Percentiles rank a stretch among this genome's conserved stretches.
Evolutionary conservation across 2,113 vertebrate species (phyloP).

Genomic region (Brienomyrus longianalis): DNA sequence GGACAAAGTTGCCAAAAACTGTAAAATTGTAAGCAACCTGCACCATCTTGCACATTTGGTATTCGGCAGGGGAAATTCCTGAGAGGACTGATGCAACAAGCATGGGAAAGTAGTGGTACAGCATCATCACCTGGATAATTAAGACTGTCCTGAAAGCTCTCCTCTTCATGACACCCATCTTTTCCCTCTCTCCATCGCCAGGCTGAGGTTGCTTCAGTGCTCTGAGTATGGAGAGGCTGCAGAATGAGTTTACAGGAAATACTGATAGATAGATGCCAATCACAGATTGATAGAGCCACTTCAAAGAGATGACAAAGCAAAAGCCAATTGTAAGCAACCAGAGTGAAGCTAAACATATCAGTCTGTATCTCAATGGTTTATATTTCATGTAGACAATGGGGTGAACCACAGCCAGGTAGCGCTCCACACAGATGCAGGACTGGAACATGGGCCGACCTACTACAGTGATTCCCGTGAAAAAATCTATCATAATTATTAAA

Average conservation of each 20-base stretch:
- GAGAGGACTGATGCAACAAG: background rate
- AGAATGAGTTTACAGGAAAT: background rate
- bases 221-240: conserved; percentile 10
- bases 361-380: background rate
- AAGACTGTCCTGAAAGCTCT: background rate
- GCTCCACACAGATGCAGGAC: conserved; percentile 5
- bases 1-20: background rate
- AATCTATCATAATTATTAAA: background rate
- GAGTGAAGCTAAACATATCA: background rate
- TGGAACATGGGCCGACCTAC: background rate
- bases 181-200: background rate
- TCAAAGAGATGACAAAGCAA: background rate
- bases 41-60: background rate
- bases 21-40: background rate
- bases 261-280: background rate
- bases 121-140: background rate
- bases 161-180: background rate
- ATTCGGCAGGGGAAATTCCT: background rate
- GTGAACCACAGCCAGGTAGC: conserved; percentile 11
- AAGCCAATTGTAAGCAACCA: background rate
- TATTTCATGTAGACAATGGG: conserved; percentile 8
- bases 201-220: background rate
- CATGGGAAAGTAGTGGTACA: background rate
- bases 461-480: background rate
- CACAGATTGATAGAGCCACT: too few species aligned